A percentile compares a stretch with the other conserved stretches of the same genome.
Evolutionary conservation across 2,888 invertebrate species (phyloP).

Genomic region (Agriopis marginaria): DNA sequence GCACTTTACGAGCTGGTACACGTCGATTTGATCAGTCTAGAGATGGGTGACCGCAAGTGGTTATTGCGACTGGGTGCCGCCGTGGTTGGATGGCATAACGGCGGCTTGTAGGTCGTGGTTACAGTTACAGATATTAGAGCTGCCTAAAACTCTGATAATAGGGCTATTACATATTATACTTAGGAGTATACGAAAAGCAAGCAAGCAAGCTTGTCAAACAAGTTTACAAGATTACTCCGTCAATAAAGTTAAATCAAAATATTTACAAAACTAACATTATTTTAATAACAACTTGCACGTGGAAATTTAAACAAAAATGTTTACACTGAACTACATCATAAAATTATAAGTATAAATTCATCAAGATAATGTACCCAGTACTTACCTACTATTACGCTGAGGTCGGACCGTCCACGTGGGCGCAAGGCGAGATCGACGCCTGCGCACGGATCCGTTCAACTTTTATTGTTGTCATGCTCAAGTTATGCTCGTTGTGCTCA

Average conservation of each 20-base stretch:
- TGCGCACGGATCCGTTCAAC: constrained; percentile 37
- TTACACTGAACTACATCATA: constrained; percentile 29
- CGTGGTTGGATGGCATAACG: too few relatives aligned
- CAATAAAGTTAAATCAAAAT: constrained; percentile 1
- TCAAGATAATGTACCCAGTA: constrained; percentile 31
- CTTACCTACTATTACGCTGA: constrained; percentile 22
- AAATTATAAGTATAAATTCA: constrained; percentile 38
- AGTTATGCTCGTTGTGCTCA: constrained; percentile 54
- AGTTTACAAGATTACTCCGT: neutral
- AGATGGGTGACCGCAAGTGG: too few relatives aligned
- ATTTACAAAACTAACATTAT: constrained; percentile 1
- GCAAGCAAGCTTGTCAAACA: neutral
- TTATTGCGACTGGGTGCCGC: too few relatives aligned
- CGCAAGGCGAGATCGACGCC: constrained; percentile 36
- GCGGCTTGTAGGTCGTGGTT: too few relatives aligned
- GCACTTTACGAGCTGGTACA: too few relatives aligned
- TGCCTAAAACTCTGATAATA: too few relatives aligned
- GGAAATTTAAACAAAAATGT: constrained; percentile 19
- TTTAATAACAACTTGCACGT: neutral
- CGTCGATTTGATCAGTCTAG: too few relatives aligned
- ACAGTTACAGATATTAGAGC: too few relatives aligned
- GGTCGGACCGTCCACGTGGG: constrained; percentile 37
- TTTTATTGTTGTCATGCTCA: constrained; percentile 43
- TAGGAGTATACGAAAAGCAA: neutral
- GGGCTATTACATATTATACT: too few relatives aligned